Evolutionary conservation across 37 sponge, comb jelly and placozoan genomes (phyloP), one percentile per base, ranked within the genome.

Genomic region (Bolinopsis microptera): DNA sequence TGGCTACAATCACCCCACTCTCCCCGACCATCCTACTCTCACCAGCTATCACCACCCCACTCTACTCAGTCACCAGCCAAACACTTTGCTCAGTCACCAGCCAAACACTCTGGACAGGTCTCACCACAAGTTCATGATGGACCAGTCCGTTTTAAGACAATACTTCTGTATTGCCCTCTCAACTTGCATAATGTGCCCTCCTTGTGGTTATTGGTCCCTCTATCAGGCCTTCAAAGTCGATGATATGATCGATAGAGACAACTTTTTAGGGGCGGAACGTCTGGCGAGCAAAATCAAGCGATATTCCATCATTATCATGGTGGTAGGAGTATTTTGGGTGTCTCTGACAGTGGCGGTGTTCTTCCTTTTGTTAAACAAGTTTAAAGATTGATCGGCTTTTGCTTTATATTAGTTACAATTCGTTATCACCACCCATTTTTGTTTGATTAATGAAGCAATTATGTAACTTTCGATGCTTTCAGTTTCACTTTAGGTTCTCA

Each of bases 141-240:
- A 32, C 0, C 80, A 77, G 21, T 1, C 80, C 1, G 21, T 77
- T 2, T 34, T 77, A 18, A 27, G 80, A 0, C 80, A 77, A 18
- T 77, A 77, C 21, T 77, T 77, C 36, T 77, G 80, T 32, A 13
- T 77, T 33, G 80, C 80, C 18, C 80, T 77, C 18, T 34, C 80
- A 8, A 77, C 80, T 21, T 77, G 80, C 32, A 27, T 77, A 21
- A 35, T 77, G 33, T 77, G 80, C 21, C 80, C 80, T 77, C 80
- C 80, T 77, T 77, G 80, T 32, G 80, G 80, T 1, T 35, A 32
- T 8, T 77, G 80, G 80, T 77, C 80, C 35, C 37, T 77, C 18
- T 77, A 77, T 32, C 80, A 77, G 80, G 80, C 80, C 9, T 77
- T 33, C 80, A 77, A 35, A 34, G 80, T 77, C 33, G 80, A 77